phyloP scores from a whole-genome alignment of 1,140 invertebrate genomes.

The Drepana arcuata region DNA sequence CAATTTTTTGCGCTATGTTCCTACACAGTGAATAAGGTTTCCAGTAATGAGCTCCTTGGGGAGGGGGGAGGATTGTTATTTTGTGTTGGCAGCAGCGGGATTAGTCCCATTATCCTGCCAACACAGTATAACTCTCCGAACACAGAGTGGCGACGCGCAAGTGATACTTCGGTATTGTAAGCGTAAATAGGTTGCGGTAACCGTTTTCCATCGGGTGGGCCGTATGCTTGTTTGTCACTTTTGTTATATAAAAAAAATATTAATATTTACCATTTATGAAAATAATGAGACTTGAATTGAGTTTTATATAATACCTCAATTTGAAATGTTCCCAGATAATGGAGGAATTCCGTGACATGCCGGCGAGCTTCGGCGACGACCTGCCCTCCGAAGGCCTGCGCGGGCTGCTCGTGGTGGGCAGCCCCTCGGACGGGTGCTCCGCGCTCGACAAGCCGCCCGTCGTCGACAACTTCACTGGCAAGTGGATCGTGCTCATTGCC shows the following conservation, averaged over 20 bases:
- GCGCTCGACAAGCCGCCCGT: slow-evolving; percentile 73
- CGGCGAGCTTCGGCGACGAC: slow-evolving; percentile 76
- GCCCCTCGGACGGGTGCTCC: slow-evolving; percentile 79
- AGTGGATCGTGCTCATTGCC: slow-evolving; percentile 84
- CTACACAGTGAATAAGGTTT: no score
- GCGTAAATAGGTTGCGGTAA: background rate
- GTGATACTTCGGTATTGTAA: no score
- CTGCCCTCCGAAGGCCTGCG: slow-evolving; percentile 74
- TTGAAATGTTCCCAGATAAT: slow-evolving; percentile 68
- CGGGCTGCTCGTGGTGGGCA: slow-evolving; percentile 79
- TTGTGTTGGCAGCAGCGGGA: no score
- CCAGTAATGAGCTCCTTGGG: no score
- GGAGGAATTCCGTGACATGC: slow-evolving; percentile 79
- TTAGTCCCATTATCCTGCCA: no score
- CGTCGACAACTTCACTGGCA: slow-evolving; percentile 71
- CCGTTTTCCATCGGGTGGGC: background rate
- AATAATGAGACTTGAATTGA: background rate
- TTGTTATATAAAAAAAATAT: background rate
- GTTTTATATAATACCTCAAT: background rate
- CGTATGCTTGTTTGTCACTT: background rate
- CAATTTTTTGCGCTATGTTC: no score
- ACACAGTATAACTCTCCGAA: no score
- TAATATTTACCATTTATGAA: background rate
- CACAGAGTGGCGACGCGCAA: no score
- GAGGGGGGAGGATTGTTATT: no score